Base-by-base conservation (phyloP, 2,888 invertebrate genomes). In the Holacanthella duospinosa region DNA sequence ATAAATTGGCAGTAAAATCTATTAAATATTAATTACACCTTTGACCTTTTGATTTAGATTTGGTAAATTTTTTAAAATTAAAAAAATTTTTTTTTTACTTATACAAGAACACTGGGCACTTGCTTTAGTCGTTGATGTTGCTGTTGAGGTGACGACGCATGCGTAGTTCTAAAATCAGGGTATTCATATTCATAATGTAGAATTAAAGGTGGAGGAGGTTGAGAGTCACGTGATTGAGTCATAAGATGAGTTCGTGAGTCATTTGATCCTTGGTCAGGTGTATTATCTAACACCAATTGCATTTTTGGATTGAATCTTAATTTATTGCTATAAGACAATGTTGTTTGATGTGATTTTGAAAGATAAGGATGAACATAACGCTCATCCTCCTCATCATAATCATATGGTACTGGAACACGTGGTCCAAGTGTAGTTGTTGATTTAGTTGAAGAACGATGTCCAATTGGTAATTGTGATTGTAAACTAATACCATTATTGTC, bases 31-130 rank as follows among this genome's bases (percentile, higher is more conserved):
- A n/a, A n/a, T n/a, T n/a, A n/a, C n/a, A n/a, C n/a, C n/a, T n/a
- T n/a, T n/a, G n/a, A n/a, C n/a, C n/a, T n/a, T n/a, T n/a, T n/a
- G n/a, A n/a, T n/a, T n/a, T n/a, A n/a, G n/a, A n/a, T n/a, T n/a
- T n/a, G n/a, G n/a, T n/a, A n/a, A n/a, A n/a, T n/a, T n/a, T n/a
- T n/a, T n/a, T n/a, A n/a, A n/a, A n/a, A n/a, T n/a, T n/a, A n/a
- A n/a, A n/a, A n/a, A n/a, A n/a, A n/a, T n/a, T n/a, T n/a, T n/a
- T n/a, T n/a, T n/a, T 36, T 36, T 16, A 24, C 55, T 59, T 69
- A 69, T 27, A 69, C 69, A 60, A 69, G 62, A 29, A 69, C 69
- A 64, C 67, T 67, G 60, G 69, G 69, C 60, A 69, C 68, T 68
- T 68, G 69, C 64, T 69, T 69, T 26, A 69, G 65, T 29, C 69